phyloP scores from a whole-genome alignment of 1,140 invertebrate genomes.

The Hesperophylax magnus region DNA sequence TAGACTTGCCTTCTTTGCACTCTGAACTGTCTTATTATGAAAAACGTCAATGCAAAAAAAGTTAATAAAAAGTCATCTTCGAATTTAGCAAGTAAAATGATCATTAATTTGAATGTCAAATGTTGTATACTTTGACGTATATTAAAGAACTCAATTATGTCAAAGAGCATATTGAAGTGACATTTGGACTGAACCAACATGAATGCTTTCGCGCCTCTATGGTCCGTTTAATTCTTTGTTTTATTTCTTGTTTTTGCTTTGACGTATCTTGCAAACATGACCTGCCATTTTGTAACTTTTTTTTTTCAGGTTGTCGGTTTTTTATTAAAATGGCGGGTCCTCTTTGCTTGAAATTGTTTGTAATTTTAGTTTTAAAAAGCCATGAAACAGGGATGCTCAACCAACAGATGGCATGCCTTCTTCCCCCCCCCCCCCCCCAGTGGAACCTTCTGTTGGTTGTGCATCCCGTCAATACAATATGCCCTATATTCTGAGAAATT shows the following conservation, averaged over 20 bases:
- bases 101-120: too few species aligned
- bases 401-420: conserved; percentile 1
- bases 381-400: background rate
- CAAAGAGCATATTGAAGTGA: too few species aligned
- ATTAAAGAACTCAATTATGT: too few species aligned
- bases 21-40: conserved; percentile 1
- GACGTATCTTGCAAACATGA: too few species aligned
- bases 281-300: too few species aligned
- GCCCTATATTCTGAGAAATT: background rate
- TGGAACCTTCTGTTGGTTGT: background rate
- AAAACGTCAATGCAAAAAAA: background rate
- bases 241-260: too few species aligned
- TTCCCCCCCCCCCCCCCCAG: background rate
- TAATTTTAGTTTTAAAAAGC: conserved; percentile 5
- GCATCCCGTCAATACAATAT: background rate
- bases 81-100: too few species aligned
- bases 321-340: conserved; percentile 1
- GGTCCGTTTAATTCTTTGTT: too few species aligned
- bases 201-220: too few species aligned
- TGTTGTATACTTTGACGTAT: too few species aligned
- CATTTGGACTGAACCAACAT: too few species aligned
- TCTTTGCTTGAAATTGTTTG: background rate
- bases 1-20: conserved; percentile 14
- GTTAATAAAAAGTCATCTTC: background rate
- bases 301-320: conserved; percentile 1